Evolutionary conservation across 2,888 invertebrate species (phyloP).

Genomic region (Nomada flava): DNA sequence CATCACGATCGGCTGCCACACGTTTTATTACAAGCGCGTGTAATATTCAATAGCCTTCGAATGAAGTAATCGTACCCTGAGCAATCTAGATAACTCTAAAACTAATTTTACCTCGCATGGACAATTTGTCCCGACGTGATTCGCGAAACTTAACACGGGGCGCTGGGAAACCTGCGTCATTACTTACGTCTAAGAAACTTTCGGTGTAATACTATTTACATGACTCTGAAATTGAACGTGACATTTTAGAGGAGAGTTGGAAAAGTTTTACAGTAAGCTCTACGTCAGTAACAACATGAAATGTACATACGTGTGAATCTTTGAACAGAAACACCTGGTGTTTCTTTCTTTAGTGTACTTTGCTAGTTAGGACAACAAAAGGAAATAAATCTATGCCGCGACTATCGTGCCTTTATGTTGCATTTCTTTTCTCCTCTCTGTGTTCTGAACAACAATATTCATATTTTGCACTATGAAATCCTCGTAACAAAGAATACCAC

Average conservation of each 20-base stretch:
- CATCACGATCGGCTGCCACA: not conserved
- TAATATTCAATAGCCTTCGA: constrained; percentile 46
- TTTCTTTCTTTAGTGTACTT: not conserved
- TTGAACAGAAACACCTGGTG: constrained; percentile 21
- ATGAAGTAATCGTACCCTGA: constrained; percentile 72
- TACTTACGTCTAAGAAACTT: constrained; percentile 48
- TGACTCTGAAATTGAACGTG: constrained; percentile 60
- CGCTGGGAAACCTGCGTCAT: not conserved
- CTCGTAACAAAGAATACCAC: constrained; percentile 21
- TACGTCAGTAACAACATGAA: constrained; percentile 26
- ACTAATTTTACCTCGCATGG: constrained; percentile 47
- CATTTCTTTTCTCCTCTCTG: not conserved
- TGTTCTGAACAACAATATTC: not conserved
- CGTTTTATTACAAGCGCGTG: constrained; percentile 26
- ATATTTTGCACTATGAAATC: constrained; percentile 27
- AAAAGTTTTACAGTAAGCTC: constrained; percentile 35
- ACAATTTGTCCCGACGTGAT: constrained; percentile 42
- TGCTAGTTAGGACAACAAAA: constrained; percentile 21
- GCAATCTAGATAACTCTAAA: constrained; percentile 68
- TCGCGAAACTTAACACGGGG: constrained; percentile 39
- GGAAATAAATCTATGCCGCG: constrained; percentile 28
- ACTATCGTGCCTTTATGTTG: not conserved
- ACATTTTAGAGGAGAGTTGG: constrained; percentile 23
- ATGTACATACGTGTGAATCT: constrained; percentile 22
- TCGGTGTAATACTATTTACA: constrained; percentile 68